Percentiles rank a stretch among this genome's conserved stretches.
These are phyloP conservation scores for Chymomyza fuscimana DNA, from an alignment of 2,888 invertebrate genomes.

Conservation along the genomic window DNA sequence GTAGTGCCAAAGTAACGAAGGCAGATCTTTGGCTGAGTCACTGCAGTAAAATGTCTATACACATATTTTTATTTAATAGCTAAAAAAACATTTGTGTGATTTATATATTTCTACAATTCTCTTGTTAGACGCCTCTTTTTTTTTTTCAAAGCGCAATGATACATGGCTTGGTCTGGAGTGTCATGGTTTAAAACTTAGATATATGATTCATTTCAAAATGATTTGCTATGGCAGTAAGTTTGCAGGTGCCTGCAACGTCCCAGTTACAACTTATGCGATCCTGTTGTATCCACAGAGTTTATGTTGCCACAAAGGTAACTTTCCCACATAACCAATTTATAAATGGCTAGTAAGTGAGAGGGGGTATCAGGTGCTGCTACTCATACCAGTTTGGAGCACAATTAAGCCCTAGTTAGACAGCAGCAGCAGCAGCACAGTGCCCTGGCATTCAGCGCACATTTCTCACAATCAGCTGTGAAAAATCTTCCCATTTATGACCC, in stretches of 20 bases:
- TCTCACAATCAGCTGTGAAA: slow-evolving; percentile 77
- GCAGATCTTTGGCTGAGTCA: not conserved
- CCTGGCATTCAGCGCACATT: slow-evolving; percentile 58
- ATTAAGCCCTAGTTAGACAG: not conserved
- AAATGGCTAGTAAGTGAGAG: too few relatives aligned
- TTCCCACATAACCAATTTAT: too few relatives aligned
- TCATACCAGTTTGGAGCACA: not conserved
- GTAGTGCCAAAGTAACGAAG: not conserved
- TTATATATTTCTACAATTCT: slow-evolving; percentile 62
- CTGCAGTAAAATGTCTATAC: slow-evolving; percentile 52
- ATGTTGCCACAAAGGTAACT: too few relatives aligned
- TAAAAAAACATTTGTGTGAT: slow-evolving; percentile 41
- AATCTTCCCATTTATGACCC: slow-evolving; percentile 72
- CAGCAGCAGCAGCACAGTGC: slow-evolving; percentile 42
- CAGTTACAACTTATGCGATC: slow-evolving; percentile 3
- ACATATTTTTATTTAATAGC: slow-evolving; percentile 47
- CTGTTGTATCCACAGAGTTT: too few relatives aligned
- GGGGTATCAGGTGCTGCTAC: not conserved
- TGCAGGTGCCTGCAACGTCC: slow-evolving; percentile 36
- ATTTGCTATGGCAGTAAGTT: slow-evolving; percentile 46
- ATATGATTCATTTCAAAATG: slow-evolving; percentile 59
- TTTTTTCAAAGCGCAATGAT: slow-evolving; percentile 42
- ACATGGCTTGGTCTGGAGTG: slow-evolving; percentile 24
- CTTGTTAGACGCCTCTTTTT: slow-evolving; percentile 61
- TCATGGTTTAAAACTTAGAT: slow-evolving; percentile 38